Evolutionary conservation across 2,888 invertebrate genomes (phyloP).

Genomic region (Philhelius pedissequus): DNA sequence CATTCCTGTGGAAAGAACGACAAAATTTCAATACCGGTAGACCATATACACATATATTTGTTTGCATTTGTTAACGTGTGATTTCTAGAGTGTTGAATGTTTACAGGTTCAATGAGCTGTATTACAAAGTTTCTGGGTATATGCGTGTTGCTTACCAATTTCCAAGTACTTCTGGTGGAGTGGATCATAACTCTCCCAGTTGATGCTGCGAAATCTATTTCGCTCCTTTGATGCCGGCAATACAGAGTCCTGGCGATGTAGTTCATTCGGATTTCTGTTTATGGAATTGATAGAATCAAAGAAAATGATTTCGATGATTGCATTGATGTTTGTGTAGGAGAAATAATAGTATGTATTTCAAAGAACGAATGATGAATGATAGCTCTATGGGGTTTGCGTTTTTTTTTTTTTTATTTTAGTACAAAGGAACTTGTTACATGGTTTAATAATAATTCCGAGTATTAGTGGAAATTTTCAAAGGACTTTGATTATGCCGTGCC

Average conservation of each 20-base stretch:
- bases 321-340: constrained; percentile 29
- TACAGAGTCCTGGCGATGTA: constrained; percentile 87
- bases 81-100: constrained; percentile 27
- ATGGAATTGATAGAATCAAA: constrained; percentile 21
- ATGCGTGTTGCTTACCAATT: constrained; percentile 84
- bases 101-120: constrained; percentile 45
- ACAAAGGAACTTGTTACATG: constrained; percentile 33
- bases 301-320: constrained; percentile 8
- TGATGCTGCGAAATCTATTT: constrained; percentile 89
- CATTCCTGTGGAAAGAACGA: constrained; percentile 84
- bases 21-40: not conserved
- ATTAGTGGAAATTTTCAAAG: not conserved
- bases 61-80: constrained; percentile 32
- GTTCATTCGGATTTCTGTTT: constrained; percentile 90
- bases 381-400: constrained; percentile 17
- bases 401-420: not conserved
- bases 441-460: not conserved
- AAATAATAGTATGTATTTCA: not conserved
- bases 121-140: not conserved
- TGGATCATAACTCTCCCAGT: constrained; percentile 95
- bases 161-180: constrained; percentile 96
- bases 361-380: not conserved
- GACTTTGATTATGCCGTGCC: constrained; percentile 6
- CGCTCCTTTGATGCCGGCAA: constrained; percentile 90
- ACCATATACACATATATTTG: not conserved